Percentiles rank a stretch among this genome's conserved stretches.
Evolutionary conservation across 2,888 invertebrate species (phyloP).

Genomic region (Clistopyga incitator): DNA sequence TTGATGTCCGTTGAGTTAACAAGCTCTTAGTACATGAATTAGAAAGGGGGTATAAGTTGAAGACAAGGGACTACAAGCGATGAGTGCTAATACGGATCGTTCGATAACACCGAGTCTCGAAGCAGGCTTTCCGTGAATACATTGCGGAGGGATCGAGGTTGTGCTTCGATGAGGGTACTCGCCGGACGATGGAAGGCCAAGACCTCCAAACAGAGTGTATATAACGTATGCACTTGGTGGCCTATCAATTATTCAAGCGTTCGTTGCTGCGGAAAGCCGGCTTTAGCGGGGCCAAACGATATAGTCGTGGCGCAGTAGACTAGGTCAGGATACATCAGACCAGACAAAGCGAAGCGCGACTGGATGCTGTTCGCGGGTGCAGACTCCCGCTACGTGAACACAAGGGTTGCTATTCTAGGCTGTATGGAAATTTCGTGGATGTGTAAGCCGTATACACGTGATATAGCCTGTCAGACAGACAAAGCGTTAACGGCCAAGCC

Average conservation of each 20-base stretch:
- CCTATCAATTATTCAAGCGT: conserved; percentile 62
- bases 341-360: conserved; percentile 26
- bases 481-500: conserved; percentile 18
- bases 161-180: neutral
- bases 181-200: conserved; percentile 20
- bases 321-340: conserved; percentile 5
- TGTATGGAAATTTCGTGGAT: conserved; percentile 51
- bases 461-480: conserved; percentile 6
- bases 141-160: neutral
- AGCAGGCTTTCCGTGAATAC: conserved; percentile 1
- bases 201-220: conserved; percentile 9
- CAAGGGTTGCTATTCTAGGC: conserved; percentile 46
- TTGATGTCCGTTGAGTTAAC: neutral
- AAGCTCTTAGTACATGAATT: neutral
- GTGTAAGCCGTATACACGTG: conserved; percentile 4
- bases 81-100: neutral
- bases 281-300: conserved; percentile 37
- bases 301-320: neutral
- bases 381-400: conserved; percentile 31
- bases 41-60: neutral
- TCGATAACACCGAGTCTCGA: conserved; percentile 4
- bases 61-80: neutral
- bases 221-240: conserved; percentile 39
- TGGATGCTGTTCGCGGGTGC: conserved; percentile 40
- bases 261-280: conserved; percentile 51